These are phyloP conservation scores for Melieria omissa DNA, from an alignment of 2,888 invertebrate species.

Conservation along the genomic window DNA sequence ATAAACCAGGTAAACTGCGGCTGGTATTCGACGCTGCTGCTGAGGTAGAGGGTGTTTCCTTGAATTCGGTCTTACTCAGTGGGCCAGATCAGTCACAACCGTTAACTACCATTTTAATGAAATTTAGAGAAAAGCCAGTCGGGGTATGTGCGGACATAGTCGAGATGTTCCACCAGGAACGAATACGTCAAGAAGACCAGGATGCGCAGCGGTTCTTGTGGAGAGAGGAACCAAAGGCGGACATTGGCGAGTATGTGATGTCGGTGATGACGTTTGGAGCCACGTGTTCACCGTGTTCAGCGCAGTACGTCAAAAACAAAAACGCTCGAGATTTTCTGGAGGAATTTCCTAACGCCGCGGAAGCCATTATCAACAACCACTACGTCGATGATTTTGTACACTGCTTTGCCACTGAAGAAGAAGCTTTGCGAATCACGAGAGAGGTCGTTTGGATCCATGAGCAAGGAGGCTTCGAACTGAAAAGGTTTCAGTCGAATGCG, in stretches of 20 bases:
- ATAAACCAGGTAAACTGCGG: constrained; percentile 51
- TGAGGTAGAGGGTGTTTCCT: constrained; percentile 40
- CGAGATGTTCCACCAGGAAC: constrained; percentile 58
- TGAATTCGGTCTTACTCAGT: constrained; percentile 48
- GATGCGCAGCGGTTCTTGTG: constrained; percentile 45
- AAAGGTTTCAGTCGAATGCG: constrained; percentile 33
- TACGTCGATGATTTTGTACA: constrained; percentile 34
- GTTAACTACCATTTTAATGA: constrained; percentile 49
- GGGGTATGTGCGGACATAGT: constrained; percentile 53
- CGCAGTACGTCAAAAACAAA: constrained; percentile 44
- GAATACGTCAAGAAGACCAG: constrained; percentile 49
- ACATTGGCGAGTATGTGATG: constrained; percentile 43
- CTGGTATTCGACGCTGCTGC: constrained; percentile 55
- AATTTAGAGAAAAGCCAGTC: constrained; percentile 47
- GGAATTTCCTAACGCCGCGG: constrained; percentile 32
- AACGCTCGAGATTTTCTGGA: constrained; percentile 33
- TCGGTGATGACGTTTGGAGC: constrained; percentile 46
- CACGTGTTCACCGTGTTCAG: constrained; percentile 40
- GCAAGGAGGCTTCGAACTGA: constrained; percentile 35
- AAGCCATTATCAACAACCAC: constrained; percentile 38
- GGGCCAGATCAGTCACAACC: constrained; percentile 51
- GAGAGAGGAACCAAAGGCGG: constrained; percentile 22
- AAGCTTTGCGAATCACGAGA: constrained; percentile 29
- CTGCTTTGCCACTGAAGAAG: constrained; percentile 31
- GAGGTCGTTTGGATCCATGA: constrained; percentile 28